A percentile compares a stretch with the other conserved stretches of the same genome.
These are phyloP conservation scores for Myotis planiceps DNA, from an alignment of 2,797 vertebrate genomes.

Conservation along the genomic window DNA sequence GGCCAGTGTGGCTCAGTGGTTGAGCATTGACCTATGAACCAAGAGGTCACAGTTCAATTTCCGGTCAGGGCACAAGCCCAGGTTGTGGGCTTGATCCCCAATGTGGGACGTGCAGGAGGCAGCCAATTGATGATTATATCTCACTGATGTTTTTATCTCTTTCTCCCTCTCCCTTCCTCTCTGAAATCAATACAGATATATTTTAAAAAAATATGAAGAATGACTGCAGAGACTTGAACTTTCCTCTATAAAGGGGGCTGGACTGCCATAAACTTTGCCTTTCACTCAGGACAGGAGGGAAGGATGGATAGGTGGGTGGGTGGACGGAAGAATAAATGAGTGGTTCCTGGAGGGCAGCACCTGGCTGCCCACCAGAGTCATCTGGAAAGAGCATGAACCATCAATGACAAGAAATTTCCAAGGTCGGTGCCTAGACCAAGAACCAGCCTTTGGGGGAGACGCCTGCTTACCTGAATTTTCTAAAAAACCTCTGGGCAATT, in stretches of 20 bases:
- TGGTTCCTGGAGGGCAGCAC: too few relatives aligned
- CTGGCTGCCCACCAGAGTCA: background rate
- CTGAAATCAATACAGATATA: too few relatives aligned
- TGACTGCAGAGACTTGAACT: fast-evolving
- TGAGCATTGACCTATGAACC: too few relatives aligned
- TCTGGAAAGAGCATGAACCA: background rate
- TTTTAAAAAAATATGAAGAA: too few relatives aligned
- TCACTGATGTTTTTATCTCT: too few relatives aligned
- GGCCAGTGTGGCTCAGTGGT: too few relatives aligned
- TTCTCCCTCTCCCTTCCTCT: too few relatives aligned
- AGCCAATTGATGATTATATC: too few relatives aligned
- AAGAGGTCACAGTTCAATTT: too few relatives aligned
- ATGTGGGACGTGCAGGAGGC: too few relatives aligned
- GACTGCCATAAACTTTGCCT: fast-evolving
- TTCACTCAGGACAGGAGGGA: background rate
- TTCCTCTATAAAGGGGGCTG: background rate
- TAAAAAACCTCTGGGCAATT: background rate
- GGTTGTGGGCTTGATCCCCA: too few relatives aligned
- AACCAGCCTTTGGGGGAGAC: background rate
- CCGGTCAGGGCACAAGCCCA: too few relatives aligned
- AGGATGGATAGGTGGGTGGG: background rate
- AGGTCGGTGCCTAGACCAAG: background rate
- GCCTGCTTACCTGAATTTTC: background rate
- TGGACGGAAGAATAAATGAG: fast-evolving
- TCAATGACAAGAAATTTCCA: background rate